Conservation (phyloP, 2,113 vertebrate species). For the Epinephelus moara region DNA sequence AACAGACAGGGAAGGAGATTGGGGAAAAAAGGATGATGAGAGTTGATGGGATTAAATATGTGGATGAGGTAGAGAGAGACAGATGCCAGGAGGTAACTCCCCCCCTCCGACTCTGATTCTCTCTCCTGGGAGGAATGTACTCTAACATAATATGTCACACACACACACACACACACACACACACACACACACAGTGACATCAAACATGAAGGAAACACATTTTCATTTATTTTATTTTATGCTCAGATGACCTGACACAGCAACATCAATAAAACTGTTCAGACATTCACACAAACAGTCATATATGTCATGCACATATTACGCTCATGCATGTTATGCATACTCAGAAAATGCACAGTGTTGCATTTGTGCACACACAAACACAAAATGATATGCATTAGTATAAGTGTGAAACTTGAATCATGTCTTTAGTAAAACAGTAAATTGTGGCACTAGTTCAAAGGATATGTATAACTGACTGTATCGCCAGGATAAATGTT, state of each 20-base stretch:
- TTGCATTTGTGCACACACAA: no score
- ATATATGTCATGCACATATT: not conserved
- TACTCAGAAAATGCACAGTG: no score
- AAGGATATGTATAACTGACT: no score
- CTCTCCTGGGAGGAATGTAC: not conserved
- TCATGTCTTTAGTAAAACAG: no score
- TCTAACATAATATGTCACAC: not conserved
- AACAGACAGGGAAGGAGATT: constrained; percentile 21
- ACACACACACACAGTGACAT: not conserved
- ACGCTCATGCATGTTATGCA: no score
- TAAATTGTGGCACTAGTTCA: no score
- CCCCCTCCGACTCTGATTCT: not conserved
- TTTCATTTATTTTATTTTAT: not conserved
- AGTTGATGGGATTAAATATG: constrained; percentile 42
- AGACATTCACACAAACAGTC: not conserved
- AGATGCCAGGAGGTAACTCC: constrained; percentile 38
- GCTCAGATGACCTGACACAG: not conserved
- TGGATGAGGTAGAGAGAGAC: constrained; percentile 35
- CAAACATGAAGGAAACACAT: not conserved
- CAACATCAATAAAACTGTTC: no score
- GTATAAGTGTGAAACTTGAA: no score
- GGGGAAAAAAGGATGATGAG: constrained; percentile 11
- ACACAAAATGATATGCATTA: no score
- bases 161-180: not conserved
- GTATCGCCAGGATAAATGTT: no score